phyloP scores from a whole-genome alignment of 2,113 vertebrate genomes.

The Equus quagga region DNA sequence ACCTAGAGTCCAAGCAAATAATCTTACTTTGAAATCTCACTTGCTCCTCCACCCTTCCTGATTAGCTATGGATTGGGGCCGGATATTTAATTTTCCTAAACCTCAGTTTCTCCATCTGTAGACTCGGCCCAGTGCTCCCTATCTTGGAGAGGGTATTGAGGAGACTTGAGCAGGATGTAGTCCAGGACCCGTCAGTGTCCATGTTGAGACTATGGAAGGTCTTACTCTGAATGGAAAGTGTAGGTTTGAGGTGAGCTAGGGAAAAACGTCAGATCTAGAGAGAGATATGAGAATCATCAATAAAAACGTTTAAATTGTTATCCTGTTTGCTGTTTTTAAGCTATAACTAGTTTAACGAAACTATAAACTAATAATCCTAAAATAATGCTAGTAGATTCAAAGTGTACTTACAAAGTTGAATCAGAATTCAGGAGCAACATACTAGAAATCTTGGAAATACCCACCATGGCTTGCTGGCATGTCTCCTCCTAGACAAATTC shows the following conservation, averaged over 20 bases:
- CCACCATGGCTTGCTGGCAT: background rate
- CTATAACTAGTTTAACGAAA: slow-evolving; percentile 10
- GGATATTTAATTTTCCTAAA: background rate
- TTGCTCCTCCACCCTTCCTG: background rate
- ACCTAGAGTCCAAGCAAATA: background rate
- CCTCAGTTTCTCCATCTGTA: background rate
- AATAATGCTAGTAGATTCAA: background rate
- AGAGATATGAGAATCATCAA: background rate
- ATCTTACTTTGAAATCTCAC: background rate
- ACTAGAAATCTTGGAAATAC: background rate
- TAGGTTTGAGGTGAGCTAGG: background rate
- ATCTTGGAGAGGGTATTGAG: background rate
- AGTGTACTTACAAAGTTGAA: background rate
- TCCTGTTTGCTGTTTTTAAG: background rate
- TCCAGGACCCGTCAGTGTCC: background rate
- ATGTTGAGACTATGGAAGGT: background rate
- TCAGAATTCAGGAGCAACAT: background rate
- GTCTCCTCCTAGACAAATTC: background rate
- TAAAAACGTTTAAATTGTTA: background rate
- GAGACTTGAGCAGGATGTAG: background rate
- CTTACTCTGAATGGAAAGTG: background rate
- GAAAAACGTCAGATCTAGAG: background rate
- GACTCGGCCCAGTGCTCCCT: background rate
- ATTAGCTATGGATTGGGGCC: background rate
- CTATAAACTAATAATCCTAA: background rate